Percentiles rank a stretch among this genome's conserved stretches.
Evolutionary conservation across 2,113 vertebrate genomes (phyloP).

Genomic region (Pan troglodytes): NHGRI_mPanTro3-v2.1_pri NC_072421.2:57641001-57641500

Average conservation of each 20-base stretch:
- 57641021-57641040: background rate
- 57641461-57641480: background rate
- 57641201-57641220: background rate
- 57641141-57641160: background rate
- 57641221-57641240: background rate
- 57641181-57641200: background rate
- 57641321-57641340: background rate
- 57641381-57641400: background rate
- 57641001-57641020: background rate
- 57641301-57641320: background rate
- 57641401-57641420: background rate
- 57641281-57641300: background rate
- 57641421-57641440: background rate
- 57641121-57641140: background rate
- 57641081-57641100: conserved; percentile 29
- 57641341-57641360: background rate
- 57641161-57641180: conserved; percentile 9
- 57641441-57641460: background rate
- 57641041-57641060: background rate
- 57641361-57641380: background rate
- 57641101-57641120: background rate
- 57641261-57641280: background rate
- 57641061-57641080: background rate
- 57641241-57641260: background rate
- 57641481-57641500: no score